Evolutionary conservation across 2,113 vertebrate genomes (phyloP).

Genomic region (Tragelaphus imberbis): DNA sequence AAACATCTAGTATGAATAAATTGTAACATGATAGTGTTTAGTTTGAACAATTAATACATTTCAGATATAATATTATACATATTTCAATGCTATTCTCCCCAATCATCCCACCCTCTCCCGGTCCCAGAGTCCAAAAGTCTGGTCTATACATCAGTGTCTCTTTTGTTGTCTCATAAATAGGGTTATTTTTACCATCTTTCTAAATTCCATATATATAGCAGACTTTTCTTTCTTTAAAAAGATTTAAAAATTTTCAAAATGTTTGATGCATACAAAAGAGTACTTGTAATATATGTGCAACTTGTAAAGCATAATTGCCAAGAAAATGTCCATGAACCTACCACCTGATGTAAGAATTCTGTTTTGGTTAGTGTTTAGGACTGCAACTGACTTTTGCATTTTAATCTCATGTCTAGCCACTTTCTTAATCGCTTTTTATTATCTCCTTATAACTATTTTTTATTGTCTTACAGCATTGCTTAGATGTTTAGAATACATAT

Average conservation of each 20-base stretch:
- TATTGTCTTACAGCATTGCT: not conserved
- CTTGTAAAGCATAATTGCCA: not conserved
- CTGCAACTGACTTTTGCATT: not conserved
- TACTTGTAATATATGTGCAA: not conserved
- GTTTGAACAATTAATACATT: too few relatives aligned
- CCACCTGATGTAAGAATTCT: not conserved
- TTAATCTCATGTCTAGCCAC: not conserved
- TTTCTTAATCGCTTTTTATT: slow-evolving; percentile 19
- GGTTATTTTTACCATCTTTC: too few relatives aligned
- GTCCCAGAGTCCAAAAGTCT: too few relatives aligned
- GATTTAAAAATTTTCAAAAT: not conserved
- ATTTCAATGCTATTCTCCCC: too few relatives aligned
- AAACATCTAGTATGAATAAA: too few relatives aligned
- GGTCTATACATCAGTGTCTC: too few relatives aligned
- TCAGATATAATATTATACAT: too few relatives aligned
- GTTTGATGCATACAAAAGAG: not conserved
- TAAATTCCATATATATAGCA: too few relatives aligned
- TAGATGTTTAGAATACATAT: not conserved
- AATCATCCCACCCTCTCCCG: too few relatives aligned
- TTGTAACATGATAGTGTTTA: too few relatives aligned
- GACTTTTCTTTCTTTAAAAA: not conserved
- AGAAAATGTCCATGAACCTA: not conserved
- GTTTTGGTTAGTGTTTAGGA: not conserved
- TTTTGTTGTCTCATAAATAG: too few relatives aligned
- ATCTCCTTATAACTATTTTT: not conserved